Evolutionary conservation across 2,888 invertebrate genomes (phyloP).

Genomic region (Ypsolopha sequella): DNA sequence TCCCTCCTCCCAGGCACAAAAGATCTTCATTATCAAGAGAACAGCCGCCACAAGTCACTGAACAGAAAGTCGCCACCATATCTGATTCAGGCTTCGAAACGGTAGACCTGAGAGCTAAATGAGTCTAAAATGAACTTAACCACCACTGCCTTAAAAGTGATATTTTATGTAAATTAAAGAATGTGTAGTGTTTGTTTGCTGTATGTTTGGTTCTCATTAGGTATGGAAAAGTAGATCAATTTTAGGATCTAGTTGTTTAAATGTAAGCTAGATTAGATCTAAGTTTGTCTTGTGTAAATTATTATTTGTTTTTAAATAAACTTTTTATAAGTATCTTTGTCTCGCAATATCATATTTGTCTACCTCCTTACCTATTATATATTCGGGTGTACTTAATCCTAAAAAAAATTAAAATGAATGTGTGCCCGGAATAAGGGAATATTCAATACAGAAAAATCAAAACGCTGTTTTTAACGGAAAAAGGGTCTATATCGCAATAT

Average conservation of each 20-base stretch:
- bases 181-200: slow-evolving; percentile 14
- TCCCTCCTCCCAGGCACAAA: slow-evolving; percentile 58
- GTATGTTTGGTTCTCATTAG: slow-evolving; percentile 9
- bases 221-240: slow-evolving; percentile 1
- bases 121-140: slow-evolving; percentile 13
- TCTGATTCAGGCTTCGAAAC: slow-evolving; percentile 63
- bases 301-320: slow-evolving; percentile 10
- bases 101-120: slow-evolving; percentile 52
- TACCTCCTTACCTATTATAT: too few species aligned
- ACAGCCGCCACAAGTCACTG: slow-evolving; percentile 41
- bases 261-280: slow-evolving; percentile 7
- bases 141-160: slow-evolving; percentile 27
- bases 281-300: slow-evolving; percentile 9
- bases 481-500: too few species aligned
- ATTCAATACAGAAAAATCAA: too few species aligned
- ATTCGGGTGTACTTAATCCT: too few species aligned
- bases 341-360: too few species aligned
- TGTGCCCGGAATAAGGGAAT: too few species aligned
- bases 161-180: slow-evolving; percentile 12
- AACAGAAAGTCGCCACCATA: slow-evolving; percentile 40
- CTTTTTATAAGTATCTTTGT: slow-evolving; percentile 4
- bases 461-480: too few species aligned
- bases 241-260: slow-evolving; percentile 6
- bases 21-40: slow-evolving; percentile 49
- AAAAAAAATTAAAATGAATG: too few species aligned